Percentiles rank a stretch among this genome's conserved stretches.
Evolutionary conservation across 2,113 vertebrate genomes (phyloP).

Genomic region (Panthera leo): DNA sequence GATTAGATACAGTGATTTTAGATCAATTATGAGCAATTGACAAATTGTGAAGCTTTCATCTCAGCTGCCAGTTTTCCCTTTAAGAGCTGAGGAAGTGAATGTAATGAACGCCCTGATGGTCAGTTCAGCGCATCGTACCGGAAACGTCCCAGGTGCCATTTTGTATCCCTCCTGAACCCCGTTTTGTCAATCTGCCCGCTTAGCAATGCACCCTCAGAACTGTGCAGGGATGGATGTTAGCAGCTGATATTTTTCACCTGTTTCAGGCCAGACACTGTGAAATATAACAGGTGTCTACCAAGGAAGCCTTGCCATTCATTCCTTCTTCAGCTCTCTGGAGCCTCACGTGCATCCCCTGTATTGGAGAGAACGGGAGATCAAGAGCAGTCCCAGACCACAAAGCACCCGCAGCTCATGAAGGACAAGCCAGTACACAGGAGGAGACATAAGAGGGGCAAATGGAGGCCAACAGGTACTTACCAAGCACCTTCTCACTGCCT

Average conservation of each 20-base stretch:
- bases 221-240: rapidly evolving
- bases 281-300: background rate
- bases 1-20: background rate
- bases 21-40: slow-evolving; percentile 32
- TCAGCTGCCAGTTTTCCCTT: background rate
- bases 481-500: background rate
- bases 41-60: slow-evolving; percentile 15
- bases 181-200: background rate
- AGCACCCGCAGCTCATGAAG: rapidly evolving
- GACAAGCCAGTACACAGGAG: rapidly evolving
- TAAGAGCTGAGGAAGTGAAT: background rate
- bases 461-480: rapidly evolving
- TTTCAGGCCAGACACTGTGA: background rate
- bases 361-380: background rate
- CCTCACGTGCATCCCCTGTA: rapidly evolving
- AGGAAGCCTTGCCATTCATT: background rate
- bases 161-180: background rate
- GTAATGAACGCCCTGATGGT: background rate
- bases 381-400: rapidly evolving
- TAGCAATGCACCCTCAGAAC: background rate
- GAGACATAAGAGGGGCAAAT: rapidly evolving
- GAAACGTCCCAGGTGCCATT: background rate
- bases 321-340: background rate
- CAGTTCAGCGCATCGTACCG: background rate
- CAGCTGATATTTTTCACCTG: background rate